A percentile compares a stretch with the other conserved stretches of the same genome.
Evolutionary conservation across 1,140 invertebrate genomes (phyloP).

Genomic region (Diabrotica virgifera): DNA sequence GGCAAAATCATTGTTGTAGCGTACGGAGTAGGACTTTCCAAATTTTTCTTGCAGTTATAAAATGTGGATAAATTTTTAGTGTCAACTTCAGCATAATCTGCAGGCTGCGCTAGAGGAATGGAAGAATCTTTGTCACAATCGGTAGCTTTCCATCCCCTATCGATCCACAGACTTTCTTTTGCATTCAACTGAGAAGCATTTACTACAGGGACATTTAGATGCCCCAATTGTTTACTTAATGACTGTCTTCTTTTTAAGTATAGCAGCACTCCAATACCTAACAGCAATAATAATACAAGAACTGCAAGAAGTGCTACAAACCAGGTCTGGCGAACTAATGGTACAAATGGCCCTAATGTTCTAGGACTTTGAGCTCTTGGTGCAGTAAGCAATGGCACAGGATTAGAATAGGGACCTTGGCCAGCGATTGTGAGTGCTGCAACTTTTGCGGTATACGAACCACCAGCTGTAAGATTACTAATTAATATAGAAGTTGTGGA

Average conservation of each 20-base stretch:
- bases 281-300: slow-evolving; percentile 63
- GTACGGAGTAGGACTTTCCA: slow-evolving; percentile 75
- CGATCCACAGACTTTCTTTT: slow-evolving; percentile 73
- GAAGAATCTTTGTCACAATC: slow-evolving; percentile 64
- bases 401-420: slow-evolving; percentile 64
- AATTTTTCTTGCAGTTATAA: slow-evolving; percentile 60
- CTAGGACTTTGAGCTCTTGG: slow-evolving; percentile 44
- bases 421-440: slow-evolving; percentile 71
- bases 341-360: slow-evolving; percentile 46
- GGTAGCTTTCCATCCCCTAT: slow-evolving; percentile 67
- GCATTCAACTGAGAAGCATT: slow-evolving; percentile 64
- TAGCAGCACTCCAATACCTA: slow-evolving; percentile 60
- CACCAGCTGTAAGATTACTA: slow-evolving; percentile 69
- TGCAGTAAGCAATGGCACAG: slow-evolving; percentile 49
- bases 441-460: slow-evolving; percentile 69
- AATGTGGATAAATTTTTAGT: slow-evolving; percentile 73
- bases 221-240: slow-evolving; percentile 61
- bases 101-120: slow-evolving; percentile 46
- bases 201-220: slow-evolving; percentile 63
- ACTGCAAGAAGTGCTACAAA: slow-evolving; percentile 70
- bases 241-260: slow-evolving; percentile 62
- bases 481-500: slow-evolving; percentile 68
- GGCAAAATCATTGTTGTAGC: slow-evolving; percentile 70
- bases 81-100: slow-evolving; percentile 77
- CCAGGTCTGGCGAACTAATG: slow-evolving; percentile 69